Conservation (phyloP, 1,140 invertebrate species). For the Gonatopus flavifemur region DNA sequence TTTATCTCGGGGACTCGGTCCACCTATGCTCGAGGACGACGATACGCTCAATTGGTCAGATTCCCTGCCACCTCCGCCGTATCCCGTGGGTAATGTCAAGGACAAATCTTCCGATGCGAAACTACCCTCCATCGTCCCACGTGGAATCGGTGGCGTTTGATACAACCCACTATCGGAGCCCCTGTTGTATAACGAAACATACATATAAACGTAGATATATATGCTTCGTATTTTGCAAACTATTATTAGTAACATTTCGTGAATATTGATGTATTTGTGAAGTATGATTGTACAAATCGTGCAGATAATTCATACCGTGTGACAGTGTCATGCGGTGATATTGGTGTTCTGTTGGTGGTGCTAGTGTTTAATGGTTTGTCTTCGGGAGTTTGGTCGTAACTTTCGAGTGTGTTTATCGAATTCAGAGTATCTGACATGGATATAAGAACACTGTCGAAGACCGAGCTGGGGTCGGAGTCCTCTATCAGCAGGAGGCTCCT, state of each 20-base stretch:
- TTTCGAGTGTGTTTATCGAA: conserved; percentile 57
- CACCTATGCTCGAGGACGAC: conserved; percentile 59
- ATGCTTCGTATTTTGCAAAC: too few relatives aligned
- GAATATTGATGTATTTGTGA: too few relatives aligned
- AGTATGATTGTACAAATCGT: too few relatives aligned
- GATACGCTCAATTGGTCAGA: conserved; percentile 61
- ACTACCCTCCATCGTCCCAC: conserved; percentile 60
- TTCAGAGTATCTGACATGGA: conserved; percentile 58
- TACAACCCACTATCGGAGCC: conserved; percentile 62
- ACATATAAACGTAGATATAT: too few relatives aligned
- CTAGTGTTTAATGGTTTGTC: conserved; percentile 55
- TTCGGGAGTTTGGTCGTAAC: conserved; percentile 56
- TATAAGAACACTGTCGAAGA: conserved; percentile 58
- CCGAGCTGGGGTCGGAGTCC: conserved; percentile 50
- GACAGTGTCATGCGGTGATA: conserved; percentile 47
- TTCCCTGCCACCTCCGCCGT: conserved; percentile 48
- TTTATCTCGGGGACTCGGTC: conserved; percentile 55
- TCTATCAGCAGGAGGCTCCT: conserved; percentile 46
- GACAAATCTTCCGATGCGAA: conserved; percentile 62
- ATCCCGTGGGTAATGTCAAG: conserved; percentile 49
- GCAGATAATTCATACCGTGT: too few relatives aligned
- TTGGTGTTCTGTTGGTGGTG: conserved; percentile 51
- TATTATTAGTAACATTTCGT: too few relatives aligned
- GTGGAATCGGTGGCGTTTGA: conserved; percentile 60
- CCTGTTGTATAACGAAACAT: too few relatives aligned